A percentile compares a stretch with the other conserved stretches of the same genome.
Evolutionary conservation across 2,113 vertebrate species (phyloP).

Genomic region (Mormoops blainvillei): DNA sequence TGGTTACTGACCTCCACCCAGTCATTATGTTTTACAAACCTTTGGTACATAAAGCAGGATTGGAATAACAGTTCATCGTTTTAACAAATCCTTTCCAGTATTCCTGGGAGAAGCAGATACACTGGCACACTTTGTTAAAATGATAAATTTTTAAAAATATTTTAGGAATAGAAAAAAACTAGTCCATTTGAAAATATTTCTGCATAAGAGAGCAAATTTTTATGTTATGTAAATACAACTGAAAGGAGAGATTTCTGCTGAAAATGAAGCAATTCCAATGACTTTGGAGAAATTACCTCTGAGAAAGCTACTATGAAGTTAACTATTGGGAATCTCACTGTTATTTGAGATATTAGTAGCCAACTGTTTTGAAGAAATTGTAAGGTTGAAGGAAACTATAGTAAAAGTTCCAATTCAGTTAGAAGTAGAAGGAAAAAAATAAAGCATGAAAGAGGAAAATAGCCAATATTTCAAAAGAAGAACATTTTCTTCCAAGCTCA

Average conservation of each 20-base stretch:
- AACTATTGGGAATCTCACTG: not conserved
- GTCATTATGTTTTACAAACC: slow-evolving; percentile 34
- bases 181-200: slow-evolving; percentile 70
- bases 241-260: slow-evolving; percentile 72
- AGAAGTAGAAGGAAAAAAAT: not conserved
- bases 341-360: slow-evolving; percentile 35
- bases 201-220: slow-evolving; percentile 77
- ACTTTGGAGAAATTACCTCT: slow-evolving; percentile 40
- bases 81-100: slow-evolving; percentile 69
- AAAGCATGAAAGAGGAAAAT: not conserved
- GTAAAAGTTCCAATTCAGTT: slow-evolving; percentile 27
- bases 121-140: slow-evolving; percentile 67
- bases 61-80: slow-evolving; percentile 30
- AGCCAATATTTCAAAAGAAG: slow-evolving; percentile 40
- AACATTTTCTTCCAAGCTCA: slow-evolving; percentile 5
- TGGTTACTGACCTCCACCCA: not conserved
- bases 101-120: slow-evolving; percentile 66
- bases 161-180: slow-evolving; percentile 69
- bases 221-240: slow-evolving; percentile 75
- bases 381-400: slow-evolving; percentile 44
- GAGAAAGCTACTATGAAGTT: slow-evolving; percentile 36
- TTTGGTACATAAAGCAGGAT: slow-evolving; percentile 15
- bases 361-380: slow-evolving; percentile 45
- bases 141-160: slow-evolving; percentile 75
- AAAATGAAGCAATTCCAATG: slow-evolving; percentile 44